Percentiles rank a stretch among this genome's conserved stretches.
Conservation (phyloP, 2,888 invertebrate genomes). For the Harmothoe impar region DNA sequence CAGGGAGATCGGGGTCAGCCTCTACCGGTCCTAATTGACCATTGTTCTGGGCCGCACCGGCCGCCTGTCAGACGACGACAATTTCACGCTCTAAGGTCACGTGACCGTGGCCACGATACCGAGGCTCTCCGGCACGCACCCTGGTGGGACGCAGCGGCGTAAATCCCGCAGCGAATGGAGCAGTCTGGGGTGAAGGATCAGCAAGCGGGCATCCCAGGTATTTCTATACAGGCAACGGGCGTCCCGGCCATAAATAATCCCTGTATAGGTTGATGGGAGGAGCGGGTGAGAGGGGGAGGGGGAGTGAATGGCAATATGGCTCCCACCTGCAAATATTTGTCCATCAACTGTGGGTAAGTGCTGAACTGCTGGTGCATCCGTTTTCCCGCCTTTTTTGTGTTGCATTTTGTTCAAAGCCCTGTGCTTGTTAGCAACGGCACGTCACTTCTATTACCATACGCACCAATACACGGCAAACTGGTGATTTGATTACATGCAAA, state of each 20-base stretch:
- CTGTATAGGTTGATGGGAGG: too few relatives aligned
- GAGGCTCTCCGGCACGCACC: neutral
- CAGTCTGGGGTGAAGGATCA: slow-evolving; percentile 14
- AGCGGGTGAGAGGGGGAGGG: neutral
- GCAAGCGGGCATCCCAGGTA: neutral
- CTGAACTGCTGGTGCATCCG: slow-evolving; percentile 19
- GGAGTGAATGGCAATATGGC: slow-evolving; percentile 10
- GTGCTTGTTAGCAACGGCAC: slow-evolving; percentile 17
- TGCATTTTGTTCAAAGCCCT: neutral
- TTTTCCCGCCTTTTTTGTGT: neutral
- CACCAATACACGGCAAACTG: neutral
- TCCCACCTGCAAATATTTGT: slow-evolving; percentile 16
- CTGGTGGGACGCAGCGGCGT: neutral
- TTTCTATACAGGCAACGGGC: slow-evolving; percentile 11
- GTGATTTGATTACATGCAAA: too few relatives aligned
- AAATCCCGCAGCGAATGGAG: neutral
- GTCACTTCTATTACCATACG: neutral
- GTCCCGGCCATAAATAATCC: neutral
- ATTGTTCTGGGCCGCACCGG: neutral
- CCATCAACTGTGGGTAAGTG: neutral
- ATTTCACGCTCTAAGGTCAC: slow-evolving; percentile 18
- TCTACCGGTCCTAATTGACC: neutral
- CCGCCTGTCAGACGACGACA: neutral
- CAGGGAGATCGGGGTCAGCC: neutral
- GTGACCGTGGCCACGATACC: neutral